A percentile compares a stretch with the other conserved stretches of the same genome.
Conservation (phyloP, 2,888 invertebrate species). For the Pheosia tremula region DNA sequence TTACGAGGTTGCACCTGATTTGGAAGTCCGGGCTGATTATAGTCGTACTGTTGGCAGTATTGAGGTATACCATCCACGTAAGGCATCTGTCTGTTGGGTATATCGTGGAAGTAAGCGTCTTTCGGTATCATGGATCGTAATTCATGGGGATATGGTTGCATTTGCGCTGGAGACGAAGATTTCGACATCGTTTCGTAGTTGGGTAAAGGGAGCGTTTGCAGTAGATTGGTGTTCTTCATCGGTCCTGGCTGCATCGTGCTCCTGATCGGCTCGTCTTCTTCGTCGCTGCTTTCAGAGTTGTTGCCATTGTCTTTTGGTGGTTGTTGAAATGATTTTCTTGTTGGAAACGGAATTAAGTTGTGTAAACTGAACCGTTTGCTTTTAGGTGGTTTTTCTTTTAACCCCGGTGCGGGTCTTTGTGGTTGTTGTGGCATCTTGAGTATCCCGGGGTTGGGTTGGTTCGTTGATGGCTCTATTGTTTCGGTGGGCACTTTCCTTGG, state of each 20-base stretch:
- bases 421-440: conserved; percentile 79
- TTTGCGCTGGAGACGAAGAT: conserved; percentile 70
- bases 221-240: conserved; percentile 81
- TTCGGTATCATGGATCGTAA: conserved; percentile 78
- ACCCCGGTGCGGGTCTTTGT: conserved; percentile 72
- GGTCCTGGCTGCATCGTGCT: conserved; percentile 79
- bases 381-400: conserved; percentile 79
- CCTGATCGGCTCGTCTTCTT: conserved; percentile 80
- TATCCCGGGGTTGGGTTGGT: conserved; percentile 56
- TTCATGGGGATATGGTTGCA: conserved; percentile 52
- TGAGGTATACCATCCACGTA: conserved; percentile 64
- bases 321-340: conserved; percentile 77
- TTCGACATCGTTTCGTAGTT: conserved; percentile 85
- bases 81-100: conserved; percentile 80
- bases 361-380: conserved; percentile 80
- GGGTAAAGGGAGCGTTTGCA: conserved; percentile 80
- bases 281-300: conserved; percentile 85
- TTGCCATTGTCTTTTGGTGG: conserved; percentile 78
- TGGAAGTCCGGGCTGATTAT: conserved; percentile 65
- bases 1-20: conserved; percentile 65
- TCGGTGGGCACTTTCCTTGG: conserved; percentile 66
- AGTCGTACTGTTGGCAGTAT: conserved; percentile 62
- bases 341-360: conserved; percentile 80
- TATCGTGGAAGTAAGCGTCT: conserved; percentile 86
- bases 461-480: conserved; percentile 48